phyloP scores from a whole-genome alignment of 2,797 vertebrate genomes.

The Galagoides demidoff region DNA sequence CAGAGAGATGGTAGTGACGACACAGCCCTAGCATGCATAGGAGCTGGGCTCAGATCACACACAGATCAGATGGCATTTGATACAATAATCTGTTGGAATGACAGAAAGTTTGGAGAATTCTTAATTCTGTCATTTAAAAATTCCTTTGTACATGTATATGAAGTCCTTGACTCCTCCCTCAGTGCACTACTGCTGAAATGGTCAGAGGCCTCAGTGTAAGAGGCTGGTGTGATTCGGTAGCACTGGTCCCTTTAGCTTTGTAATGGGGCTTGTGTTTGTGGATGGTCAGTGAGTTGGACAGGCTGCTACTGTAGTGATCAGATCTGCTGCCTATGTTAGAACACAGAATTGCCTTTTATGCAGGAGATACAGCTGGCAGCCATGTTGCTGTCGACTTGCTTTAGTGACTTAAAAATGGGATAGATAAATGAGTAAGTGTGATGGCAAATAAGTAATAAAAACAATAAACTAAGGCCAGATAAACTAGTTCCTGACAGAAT shows the following conservation, averaged over 20 bases:
- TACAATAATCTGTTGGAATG: neutral
- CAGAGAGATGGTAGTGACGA: neutral
- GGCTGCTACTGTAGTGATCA: neutral
- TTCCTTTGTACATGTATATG: neutral
- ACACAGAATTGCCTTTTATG: slow-evolving; percentile 26
- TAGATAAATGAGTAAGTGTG: neutral
- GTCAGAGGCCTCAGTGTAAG: neutral
- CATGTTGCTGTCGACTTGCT: neutral
- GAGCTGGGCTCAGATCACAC: neutral
- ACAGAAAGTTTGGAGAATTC: neutral
- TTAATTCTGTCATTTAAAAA: neutral
- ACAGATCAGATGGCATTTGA: neutral
- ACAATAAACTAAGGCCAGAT: neutral
- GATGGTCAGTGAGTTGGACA: slow-evolving; percentile 38
- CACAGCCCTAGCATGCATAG: fast-evolving
- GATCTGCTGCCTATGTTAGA: neutral
- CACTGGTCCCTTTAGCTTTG: neutral
- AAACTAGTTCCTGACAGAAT: neutral
- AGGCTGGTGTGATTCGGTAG: neutral
- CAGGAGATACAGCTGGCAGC: neutral
- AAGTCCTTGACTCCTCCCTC: neutral
- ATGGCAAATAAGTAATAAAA: neutral
- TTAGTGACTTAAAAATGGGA: slow-evolving; percentile 18
- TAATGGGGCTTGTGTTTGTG: slow-evolving; percentile 60
- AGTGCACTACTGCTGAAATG: neutral